Evolutionary conservation across 1,140 invertebrate genomes (phyloP).

Genomic region (Ceratina australensis): DNA sequence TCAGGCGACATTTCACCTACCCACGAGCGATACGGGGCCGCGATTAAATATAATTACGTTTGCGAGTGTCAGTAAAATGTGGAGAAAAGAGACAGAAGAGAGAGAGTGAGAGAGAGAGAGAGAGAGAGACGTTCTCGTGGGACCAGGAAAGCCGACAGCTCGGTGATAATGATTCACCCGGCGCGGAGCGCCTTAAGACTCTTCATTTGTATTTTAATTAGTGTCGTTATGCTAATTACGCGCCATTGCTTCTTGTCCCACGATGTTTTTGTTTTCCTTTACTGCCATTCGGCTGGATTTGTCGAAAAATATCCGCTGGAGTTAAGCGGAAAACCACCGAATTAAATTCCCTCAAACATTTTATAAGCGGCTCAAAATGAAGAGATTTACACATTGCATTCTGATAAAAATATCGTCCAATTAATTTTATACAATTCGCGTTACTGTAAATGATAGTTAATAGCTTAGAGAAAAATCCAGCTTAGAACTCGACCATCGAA

Average conservation of each 20-base stretch:
- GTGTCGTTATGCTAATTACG: conserved; percentile 81
- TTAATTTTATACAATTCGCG: too few relatives aligned
- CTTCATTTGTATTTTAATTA: conserved; percentile 81
- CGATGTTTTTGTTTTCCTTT: conserved; percentile 73
- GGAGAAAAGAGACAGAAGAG: conserved; percentile 49
- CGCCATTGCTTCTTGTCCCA: conserved; percentile 75
- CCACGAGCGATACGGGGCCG: conserved; percentile 54
- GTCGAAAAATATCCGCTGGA: conserved; percentile 40
- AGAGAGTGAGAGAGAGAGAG: conserved; percentile 35
- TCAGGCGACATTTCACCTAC: conserved; percentile 37
- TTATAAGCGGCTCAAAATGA: too few relatives aligned
- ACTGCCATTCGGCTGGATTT: conserved; percentile 24
- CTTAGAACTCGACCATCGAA: neutral
- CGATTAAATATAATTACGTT: conserved; percentile 74
- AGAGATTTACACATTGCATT: too few relatives aligned
- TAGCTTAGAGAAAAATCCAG: too few relatives aligned
- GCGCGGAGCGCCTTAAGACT: conserved; percentile 73
- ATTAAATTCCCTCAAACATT: conserved; percentile 4
- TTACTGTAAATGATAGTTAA: too few relatives aligned
- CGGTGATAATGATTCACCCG: conserved; percentile 77
- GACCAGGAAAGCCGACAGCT: conserved; percentile 61
- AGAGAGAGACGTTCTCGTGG: conserved; percentile 47
- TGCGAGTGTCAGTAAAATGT: conserved; percentile 72
- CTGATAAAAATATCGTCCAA: too few relatives aligned
- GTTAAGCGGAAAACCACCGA: neutral